Conservation (phyloP, 2,797 vertebrate genomes). For the Hybognathus amarus region DNA sequence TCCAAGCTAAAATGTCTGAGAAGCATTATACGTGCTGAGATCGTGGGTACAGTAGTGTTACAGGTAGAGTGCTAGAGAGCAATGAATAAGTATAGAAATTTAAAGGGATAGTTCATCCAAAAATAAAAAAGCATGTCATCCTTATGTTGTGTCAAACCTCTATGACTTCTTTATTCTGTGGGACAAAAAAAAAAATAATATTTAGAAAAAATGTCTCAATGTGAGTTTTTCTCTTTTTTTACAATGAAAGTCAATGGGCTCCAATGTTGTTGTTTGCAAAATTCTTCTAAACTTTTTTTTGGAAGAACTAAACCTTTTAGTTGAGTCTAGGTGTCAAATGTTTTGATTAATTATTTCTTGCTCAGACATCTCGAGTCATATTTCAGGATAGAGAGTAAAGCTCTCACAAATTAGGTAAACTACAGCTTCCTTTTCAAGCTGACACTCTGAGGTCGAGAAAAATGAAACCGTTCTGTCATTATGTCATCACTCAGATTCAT, state of each 20-base stretch:
- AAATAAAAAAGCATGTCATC: too few species aligned
- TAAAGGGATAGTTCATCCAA: too few species aligned
- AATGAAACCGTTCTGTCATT: conserved; percentile 25
- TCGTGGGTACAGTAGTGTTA: not conserved
- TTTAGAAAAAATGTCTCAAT: too few species aligned
- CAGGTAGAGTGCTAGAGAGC: too few species aligned
- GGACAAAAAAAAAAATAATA: too few species aligned
- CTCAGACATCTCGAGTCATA: not conserved
- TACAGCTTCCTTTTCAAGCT: conserved; percentile 14
- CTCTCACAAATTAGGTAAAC: conserved; percentile 14
- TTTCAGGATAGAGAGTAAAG: not conserved
- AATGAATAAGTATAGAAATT: too few species aligned
- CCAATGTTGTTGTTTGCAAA: not conserved
- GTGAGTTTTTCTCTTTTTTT: too few species aligned
- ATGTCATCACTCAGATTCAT: conserved; percentile 32
- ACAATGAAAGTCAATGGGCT: not conserved
- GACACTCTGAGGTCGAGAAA: conserved; percentile 28
- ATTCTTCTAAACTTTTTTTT: not conserved
- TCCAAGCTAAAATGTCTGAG: conserved; percentile 8
- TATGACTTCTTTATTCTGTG: too few species aligned
- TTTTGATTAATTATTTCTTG: conserved; percentile 7
- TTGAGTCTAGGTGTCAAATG: not conserved
- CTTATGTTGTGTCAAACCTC: too few species aligned
- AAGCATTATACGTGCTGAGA: not conserved
- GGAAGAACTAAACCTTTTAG: not conserved